Evolutionary conservation across 1,140 invertebrate species (phyloP), one percentile per base, ranked within the genome.

Genomic region (Tetranychus urticae): DNA sequence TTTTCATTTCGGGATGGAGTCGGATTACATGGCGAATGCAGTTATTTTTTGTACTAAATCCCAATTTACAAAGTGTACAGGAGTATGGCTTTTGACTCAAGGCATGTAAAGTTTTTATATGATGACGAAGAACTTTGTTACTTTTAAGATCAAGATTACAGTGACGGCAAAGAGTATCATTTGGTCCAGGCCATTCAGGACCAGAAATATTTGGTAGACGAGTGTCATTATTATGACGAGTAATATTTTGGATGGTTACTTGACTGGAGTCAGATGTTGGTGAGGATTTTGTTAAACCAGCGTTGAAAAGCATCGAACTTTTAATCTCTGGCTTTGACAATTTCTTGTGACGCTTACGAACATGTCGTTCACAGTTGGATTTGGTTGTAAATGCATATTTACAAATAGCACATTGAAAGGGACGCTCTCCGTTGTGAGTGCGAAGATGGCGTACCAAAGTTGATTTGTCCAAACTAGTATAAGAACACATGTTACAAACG

Each of bases 311-410:
- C 66, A 68, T 69, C 4, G 67, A 47, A 60, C 60, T 66, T 33
- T 63, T 60, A n/a, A 68, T 69, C 57, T 68, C 68, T 13, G 54
- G 39, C 55, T 87, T 79, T 3, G 81, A 79, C 54, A 81, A 76
- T 75, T 89, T 85, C 0, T 83, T 81, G 69, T 97, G 91, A 1
- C 73, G 87, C 76, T 76, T 96, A 59, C 74, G 72, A 54, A 78
- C 69, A 67, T 78, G 77, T n/a, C 77, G 68, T 86, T 69, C 89
- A 76, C 69, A 96, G 76, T 76, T 97, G 81, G 76, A 76, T 68
- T 96, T 94, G 0, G 91, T 97, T 1, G 91, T 96, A 71, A 96
- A 97, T 1, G 89, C 88, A 67, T 88, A 93, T 66, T 88, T 87
- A 71, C 92, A 97, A 2, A 93, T 78, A 1, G 82, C 80, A 69